Evolutionary conservation across 2,888 invertebrate genomes (phyloP), one percentile per base, ranked within the genome.

Genomic region (Drosophila peninsularis): DNA sequence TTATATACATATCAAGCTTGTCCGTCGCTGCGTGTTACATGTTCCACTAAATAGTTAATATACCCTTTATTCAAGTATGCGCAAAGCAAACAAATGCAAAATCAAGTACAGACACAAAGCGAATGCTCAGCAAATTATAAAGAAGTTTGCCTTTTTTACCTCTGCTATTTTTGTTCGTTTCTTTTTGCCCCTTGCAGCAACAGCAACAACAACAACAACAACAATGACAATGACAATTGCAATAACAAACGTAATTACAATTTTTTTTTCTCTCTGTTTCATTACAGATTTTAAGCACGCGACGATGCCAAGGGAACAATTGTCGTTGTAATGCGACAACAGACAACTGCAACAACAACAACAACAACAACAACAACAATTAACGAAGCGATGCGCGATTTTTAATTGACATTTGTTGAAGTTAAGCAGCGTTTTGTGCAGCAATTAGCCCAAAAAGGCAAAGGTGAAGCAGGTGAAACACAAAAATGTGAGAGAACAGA

Each of bases 251-350:
- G 89, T 89, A 89, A 89, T 90, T 90, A 90, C 84, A 89, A 21
- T 5, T 84, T 77, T 84, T 78, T 88, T 82, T 90, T 80, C 80
- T 81, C 5, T 60, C 27, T 47, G 72, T 90, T 90, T 89, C 88
- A 88, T 90, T 90, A 75, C 88, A 90, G 90, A 87, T 83, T 88
- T 78, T 68, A 73, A 74, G 69, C 82, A 88, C 87, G 75, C 72
- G 62, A 75, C 61, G 65, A 50, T 41, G 71, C 67, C 74, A 52
- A 45, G 87, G 71, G 71, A 85, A 72, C 76, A 86, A 80, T 85
- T 81, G 74, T 77, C 90, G 70, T 71, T 88, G 89, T 90, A 88
- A 89, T 84, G 87, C 78, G 90, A 87, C 90, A 89, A 89, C 90
- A 89, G 84, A 67, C 66, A 73, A 70, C 68, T 62, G 76, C 66